Evolutionary conservation across 2,113 vertebrate species (phyloP), one percentile per base, ranked within the genome.

Genomic region (Aspidoscelis tigris): DNA sequence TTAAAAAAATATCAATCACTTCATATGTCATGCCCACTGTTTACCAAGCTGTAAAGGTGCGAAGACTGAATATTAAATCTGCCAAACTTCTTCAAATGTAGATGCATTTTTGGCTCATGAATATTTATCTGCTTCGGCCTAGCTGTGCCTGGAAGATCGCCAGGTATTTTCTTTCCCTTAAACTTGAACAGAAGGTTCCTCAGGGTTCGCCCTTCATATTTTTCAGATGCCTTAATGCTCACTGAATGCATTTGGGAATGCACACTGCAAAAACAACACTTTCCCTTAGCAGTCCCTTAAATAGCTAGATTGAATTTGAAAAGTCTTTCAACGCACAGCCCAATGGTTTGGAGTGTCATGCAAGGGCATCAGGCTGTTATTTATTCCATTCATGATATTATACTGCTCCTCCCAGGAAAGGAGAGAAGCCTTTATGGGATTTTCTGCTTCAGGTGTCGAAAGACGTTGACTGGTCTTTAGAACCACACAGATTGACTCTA

Each of bases 61-160:
- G 80, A 88, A 85, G 76, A 86, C 74, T 89, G 86, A 91, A 90
- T 89, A 94, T 88, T 61, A 53, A 92, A 86, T 78, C 84, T 12
- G 0, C 80, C 86, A 92, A 86, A 66, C 0, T 33, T 68, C 86
- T 69, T 50, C 88, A 88, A 89, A 90, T 88, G 90, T 86, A 76
- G 90, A 87, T 89, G 89, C 76, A 78, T 89, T 89, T 61, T 91
- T 89, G 71, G 2, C 47, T 91, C 84, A 93, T 92, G 87, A 92
- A 93, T 94, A 94, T 93, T 93, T 91, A 92, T 86, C 82, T 68
- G 82, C n/a, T 24, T 73, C 88, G 83, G 86, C 84, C 91, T 41
- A 22, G 39, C 85, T 91, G 87, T 66, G 53, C 26, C 83, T 92
- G 91, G 91, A 90, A 89, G 44, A 3, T 20, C 75, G 84, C 84